Base-by-base conservation (phyloP, 2,113 vertebrate species). In the Nyctibius bracteatus region DNA sequence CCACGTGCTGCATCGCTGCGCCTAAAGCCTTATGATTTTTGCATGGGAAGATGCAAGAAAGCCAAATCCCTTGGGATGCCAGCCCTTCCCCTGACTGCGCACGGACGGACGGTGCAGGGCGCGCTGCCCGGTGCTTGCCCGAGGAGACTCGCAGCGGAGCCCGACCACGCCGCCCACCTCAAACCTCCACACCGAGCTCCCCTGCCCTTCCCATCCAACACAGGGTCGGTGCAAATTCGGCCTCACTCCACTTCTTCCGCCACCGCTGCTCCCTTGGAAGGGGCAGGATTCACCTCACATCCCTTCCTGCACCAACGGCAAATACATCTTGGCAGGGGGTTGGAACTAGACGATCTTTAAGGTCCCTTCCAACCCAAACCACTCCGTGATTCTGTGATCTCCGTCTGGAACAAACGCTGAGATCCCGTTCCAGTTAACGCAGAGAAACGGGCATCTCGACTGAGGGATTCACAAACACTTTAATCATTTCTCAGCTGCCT, bases 151-250 rank as follows among this genome's bases (percentile, higher is more conserved):
- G 5, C 41, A n/a, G 43, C 1, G 21, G 37, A 58, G 52, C 44
- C 27, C 4, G 8, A 24, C 44, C 39, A 9, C 0, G 7, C 8
- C 24, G n/a, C 19, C n/a, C 28, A 39, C n/a, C 70, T n/a, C 62
- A 17, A 23, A 35, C 16, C n/a, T 61, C 30, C 52, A 15, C 43
- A 15, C 17, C 1, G 4, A 19, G 61, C 4, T 31, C 47, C 77
- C n/a, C 13, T 61, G 10, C 41, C 41, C 41, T 12, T 39, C 66
- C 82, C 31, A 44, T 7, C 37, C 8, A 8, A 25, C 4, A 7
- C 28, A 8, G 0, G 0, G 22, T 14, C 0, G 1, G 11, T 52
- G 27, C 70, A 30, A 5, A 3, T 10, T 25, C 2, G 1, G 43
- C 41, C 35, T 57, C 23, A 20, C 24, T 15, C 61, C 41, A 43